Conservation (phyloP, 2,888 invertebrate species). For the Phyto melanocephala region DNA sequence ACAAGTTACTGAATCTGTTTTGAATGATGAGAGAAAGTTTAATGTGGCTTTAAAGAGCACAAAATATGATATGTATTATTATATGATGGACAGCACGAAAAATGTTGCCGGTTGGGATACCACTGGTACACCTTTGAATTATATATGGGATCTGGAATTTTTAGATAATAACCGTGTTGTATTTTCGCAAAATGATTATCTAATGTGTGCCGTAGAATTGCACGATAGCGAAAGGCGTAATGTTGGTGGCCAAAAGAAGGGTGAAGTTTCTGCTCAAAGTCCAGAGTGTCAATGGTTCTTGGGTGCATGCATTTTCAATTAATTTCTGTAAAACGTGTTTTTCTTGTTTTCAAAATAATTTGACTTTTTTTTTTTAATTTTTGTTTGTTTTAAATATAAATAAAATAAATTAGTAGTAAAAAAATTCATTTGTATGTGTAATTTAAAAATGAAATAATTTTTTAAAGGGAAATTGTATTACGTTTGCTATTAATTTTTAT, state of each 20-base stretch:
- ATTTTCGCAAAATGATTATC: conserved; percentile 28
- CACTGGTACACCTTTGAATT: neutral
- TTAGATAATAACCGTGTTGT: conserved; percentile 30
- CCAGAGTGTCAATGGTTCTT: conserved; percentile 47
- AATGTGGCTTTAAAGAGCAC: conserved; percentile 22
- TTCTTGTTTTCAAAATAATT: no score
- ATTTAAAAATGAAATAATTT: no score
- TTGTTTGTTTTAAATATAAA: no score
- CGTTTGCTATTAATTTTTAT: no score
- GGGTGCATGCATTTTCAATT: conserved; percentile 19
- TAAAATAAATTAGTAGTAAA: no score
- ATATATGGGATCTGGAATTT: conserved; percentile 48
- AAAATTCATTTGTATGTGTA: no score
- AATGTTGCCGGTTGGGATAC: conserved; percentile 43
- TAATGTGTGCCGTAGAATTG: conserved; percentile 36
- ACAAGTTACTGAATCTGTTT: neutral
- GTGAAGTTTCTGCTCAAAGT: neutral
- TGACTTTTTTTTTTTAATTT: no score
- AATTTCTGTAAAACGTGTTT: neutral
- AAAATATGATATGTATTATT: conserved; percentile 42
- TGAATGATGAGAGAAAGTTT: neutral
- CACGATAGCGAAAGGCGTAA: conserved; percentile 30
- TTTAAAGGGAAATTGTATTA: no score
- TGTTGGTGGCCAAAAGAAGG: neutral
- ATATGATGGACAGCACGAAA: conserved; percentile 32